Base-by-base conservation (phyloP, 2,888 invertebrate species). In the Xestia c-nigrum region DNA sequence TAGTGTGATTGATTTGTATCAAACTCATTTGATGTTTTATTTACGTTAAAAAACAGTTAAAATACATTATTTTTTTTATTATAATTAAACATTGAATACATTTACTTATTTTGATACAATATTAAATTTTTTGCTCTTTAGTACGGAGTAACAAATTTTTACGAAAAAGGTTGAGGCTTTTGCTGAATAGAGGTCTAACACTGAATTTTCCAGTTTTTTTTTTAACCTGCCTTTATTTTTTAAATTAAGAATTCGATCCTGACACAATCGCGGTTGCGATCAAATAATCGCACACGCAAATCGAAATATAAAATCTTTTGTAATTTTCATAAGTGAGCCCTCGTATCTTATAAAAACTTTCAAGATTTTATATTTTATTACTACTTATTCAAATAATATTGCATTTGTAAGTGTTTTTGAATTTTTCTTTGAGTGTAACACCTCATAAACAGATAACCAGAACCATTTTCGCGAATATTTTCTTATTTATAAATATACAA, bases 241-340 rank as follows among this genome's bases (percentile, higher is more conserved):
- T 71, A 40, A 71, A 68, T 59, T 24, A 74, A 40, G 40, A 75
- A n/a, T 83, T 87, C 19, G 89, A 74, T 92, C 93, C 92, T 87
- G 93, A 80, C 74, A 63, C 66, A 63, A 79, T 88, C 85, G 78
- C 83, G 76, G 14, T 55, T 73, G 80, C 85, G 82, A 85, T 85
- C 3, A 55, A 78, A 19, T 47, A 78, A 89, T 90, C 90, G 78
- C 84, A 70, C 74, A 61, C 76, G 84, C 86, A 76, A 87, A 89
- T 85, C 78, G 72, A 91, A 93, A 94, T 94, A 92, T 85, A 94
- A 95, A 94, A 94, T 94, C 90, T 77, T 89, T 89, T 68, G 84
- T 81, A 88, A 89, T 89, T 91, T 88, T 83, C 91, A 91, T 90
- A 93, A 93, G 92, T 94, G 96, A 96, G 96, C 96, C 96, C 96